Evolutionary conservation across 2,113 vertebrate species (phyloP).

Genomic region (Sakesphorus luctuosus): DNA sequence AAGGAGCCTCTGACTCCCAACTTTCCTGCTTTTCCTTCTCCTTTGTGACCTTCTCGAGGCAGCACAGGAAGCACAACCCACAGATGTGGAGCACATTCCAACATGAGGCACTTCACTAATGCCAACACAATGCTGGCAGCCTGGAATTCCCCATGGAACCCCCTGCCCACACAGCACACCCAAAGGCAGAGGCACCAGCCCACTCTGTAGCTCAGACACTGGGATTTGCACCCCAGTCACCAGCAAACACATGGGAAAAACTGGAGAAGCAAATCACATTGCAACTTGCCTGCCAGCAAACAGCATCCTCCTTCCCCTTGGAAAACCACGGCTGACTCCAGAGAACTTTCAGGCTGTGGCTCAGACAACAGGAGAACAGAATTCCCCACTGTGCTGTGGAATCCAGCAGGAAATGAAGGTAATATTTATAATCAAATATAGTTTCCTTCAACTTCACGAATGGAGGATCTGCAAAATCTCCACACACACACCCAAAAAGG

Average conservation of each 20-base stretch:
- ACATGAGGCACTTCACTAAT: constrained; percentile 54
- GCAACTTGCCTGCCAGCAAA: constrained; percentile 45
- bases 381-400: neutral
- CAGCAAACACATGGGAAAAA: constrained; percentile 54
- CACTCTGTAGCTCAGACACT: constrained; percentile 52
- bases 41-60: constrained; percentile 10
- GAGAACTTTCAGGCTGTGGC: neutral
- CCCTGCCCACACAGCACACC: constrained; percentile 50
- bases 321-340: constrained; percentile 16
- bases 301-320: constrained; percentile 47
- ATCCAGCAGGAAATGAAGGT: constrained; percentile 33
- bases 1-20: neutral
- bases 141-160: constrained; percentile 47
- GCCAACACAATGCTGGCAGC: constrained; percentile 60
- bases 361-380: neutral
- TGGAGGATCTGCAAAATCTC: neutral
- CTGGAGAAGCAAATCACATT: constrained; percentile 49
- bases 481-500: neutral
- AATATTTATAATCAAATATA: neutral
- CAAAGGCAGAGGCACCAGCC: constrained; percentile 64
- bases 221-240: constrained; percentile 57
- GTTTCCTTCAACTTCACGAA: neutral
- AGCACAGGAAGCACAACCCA: constrained; percentile 8
- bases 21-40: neutral
- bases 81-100: constrained; percentile 34